These are phyloP conservation scores for Poeciliopsis occidentalis DNA, from an alignment of 2,113 vertebrate species.

Conservation along the genomic window DNA sequence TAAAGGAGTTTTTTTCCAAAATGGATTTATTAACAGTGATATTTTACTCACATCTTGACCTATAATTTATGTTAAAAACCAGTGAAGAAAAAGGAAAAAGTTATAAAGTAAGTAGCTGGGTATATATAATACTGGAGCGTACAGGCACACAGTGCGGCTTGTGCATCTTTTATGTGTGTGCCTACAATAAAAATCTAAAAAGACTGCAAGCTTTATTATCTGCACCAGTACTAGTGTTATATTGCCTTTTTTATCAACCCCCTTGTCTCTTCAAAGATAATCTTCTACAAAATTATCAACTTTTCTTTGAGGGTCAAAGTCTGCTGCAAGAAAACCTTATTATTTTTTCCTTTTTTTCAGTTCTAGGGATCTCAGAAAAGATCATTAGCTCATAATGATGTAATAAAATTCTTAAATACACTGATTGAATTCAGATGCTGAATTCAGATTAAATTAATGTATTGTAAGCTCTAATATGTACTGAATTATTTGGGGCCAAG, in stretches of 20 bases:
- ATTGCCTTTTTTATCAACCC: conserved; percentile 22
- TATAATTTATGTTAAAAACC: background rate
- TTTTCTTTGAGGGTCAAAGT: conserved; percentile 16
- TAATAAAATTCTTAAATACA: background rate
- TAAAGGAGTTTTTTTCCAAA: too few species aligned
- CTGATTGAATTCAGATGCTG: background rate
- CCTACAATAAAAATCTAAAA: background rate
- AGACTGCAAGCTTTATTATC: conserved; percentile 10
- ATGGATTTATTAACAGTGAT: too few species aligned
- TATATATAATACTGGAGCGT: background rate
- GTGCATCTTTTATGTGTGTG: conserved; percentile 11
- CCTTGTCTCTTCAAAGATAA: conserved; percentile 15
- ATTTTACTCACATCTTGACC: background rate
- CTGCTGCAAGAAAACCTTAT: conserved; percentile 19
- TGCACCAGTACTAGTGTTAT: conserved; percentile 4
- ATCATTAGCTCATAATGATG: background rate
- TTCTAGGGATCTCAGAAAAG: background rate
- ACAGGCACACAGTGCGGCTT: conserved; percentile 1
- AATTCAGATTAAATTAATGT: background rate
- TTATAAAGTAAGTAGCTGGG: conserved; percentile 1
- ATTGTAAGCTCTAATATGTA: background rate
- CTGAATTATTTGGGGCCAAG: background rate
- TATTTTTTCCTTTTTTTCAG: conserved; percentile 28
- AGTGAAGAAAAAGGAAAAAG: background rate
- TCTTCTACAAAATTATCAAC: conserved; percentile 15